A percentile compares a stretch with the other conserved stretches of the same genome.
These are phyloP conservation scores for Ochotona curzoniae DNA, from an alignment of 2,113 vertebrate genomes.

Conservation along the genomic window DNA sequence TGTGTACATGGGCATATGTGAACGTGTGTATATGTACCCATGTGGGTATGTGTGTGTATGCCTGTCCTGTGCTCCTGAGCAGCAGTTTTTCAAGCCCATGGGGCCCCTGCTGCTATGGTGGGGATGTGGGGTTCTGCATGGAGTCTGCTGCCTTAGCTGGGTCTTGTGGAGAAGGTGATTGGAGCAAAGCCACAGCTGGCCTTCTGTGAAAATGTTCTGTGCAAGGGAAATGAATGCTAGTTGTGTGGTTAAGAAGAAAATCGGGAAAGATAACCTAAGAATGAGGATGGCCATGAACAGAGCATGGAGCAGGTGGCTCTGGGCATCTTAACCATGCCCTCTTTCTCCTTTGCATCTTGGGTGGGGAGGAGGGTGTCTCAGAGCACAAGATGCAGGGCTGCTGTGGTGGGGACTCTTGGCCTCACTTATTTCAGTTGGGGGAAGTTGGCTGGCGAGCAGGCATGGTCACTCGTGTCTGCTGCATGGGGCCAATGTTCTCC, in stretches of 20 bases:
- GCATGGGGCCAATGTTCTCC: background rate
- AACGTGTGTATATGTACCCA: fast-evolving
- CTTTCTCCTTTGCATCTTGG: background rate
- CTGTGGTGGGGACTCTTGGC: background rate
- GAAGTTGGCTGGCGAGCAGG: background rate
- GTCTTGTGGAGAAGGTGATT: constrained; percentile 19
- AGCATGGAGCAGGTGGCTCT: background rate
- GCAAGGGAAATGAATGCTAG: background rate
- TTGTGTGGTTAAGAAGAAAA: background rate
- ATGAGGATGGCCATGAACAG: too few species aligned
- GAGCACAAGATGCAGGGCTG: background rate
- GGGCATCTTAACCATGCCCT: background rate
- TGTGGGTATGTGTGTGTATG: too few species aligned
- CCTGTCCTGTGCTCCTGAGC: background rate
- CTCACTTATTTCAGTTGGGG: too few species aligned
- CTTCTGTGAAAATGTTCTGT: background rate
- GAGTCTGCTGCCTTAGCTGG: background rate
- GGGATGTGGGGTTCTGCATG: background rate
- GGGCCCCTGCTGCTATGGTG: fast-evolving
- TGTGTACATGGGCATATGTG: too few species aligned
- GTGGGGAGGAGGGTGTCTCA: background rate
- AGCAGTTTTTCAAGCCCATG: background rate
- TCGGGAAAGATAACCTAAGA: background rate
- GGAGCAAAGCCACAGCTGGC: constrained; percentile 2
- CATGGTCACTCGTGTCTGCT: background rate